These are phyloP conservation scores for Oreochromis mossambicus DNA, from an alignment of 2,797 vertebrate genomes.

Conservation along the genomic window DNA sequence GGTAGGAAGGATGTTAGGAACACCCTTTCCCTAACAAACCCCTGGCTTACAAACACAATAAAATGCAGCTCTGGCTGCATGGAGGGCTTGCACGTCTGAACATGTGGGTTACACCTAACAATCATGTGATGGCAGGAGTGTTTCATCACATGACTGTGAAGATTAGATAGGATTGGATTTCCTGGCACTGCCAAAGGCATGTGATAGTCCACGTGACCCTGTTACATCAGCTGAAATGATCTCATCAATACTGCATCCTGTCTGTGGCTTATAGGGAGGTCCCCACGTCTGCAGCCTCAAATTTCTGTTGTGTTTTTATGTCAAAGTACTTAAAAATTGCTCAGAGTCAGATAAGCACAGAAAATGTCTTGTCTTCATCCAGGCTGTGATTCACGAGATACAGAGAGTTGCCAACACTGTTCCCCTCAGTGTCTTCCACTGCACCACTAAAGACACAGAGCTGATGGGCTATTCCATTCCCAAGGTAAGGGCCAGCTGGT, in stretches of 20 bases:
- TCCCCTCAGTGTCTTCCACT: too few relatives aligned
- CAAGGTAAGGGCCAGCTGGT: slow-evolving; percentile 51
- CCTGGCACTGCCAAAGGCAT: background rate
- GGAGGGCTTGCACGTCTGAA: background rate
- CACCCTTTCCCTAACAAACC: too few relatives aligned
- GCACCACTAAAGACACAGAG: too few relatives aligned
- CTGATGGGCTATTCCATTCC: slow-evolving; percentile 38
- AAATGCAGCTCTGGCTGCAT: too few relatives aligned
- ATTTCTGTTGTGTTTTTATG: background rate
- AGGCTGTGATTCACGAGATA: slow-evolving; percentile 33
- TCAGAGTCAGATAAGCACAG: background rate
- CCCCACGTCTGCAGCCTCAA: background rate
- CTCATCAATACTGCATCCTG: background rate
- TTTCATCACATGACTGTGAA: background rate
- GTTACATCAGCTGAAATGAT: background rate
- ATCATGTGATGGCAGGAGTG: accelerated
- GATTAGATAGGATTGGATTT: background rate
- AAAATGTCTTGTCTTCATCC: background rate
- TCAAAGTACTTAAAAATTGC: background rate
- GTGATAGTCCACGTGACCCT: background rate
- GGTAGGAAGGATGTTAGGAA: too few relatives aligned
- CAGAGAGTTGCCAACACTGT: too few relatives aligned
- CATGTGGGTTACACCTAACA: background rate
- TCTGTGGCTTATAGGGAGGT: background rate
- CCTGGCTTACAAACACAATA: too few relatives aligned